phyloP scores from a whole-genome alignment of 2,113 vertebrate species.

The Apistogramma diplotaenia region DNA sequence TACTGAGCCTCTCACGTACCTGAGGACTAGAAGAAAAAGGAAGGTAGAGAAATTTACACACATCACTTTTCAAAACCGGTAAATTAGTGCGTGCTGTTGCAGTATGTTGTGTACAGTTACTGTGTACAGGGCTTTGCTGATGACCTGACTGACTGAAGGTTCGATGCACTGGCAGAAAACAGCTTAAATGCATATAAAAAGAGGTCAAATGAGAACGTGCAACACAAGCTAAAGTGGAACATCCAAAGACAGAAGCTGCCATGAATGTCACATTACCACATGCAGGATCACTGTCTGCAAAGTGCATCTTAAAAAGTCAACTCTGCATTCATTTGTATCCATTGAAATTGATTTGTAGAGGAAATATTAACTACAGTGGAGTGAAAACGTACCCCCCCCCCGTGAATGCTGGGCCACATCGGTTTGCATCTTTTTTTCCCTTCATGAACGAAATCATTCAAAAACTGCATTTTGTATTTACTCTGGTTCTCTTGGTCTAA shows the following conservation, averaged over 20 bases:
- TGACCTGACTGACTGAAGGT: not conserved
- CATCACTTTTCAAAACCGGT: conserved; percentile 38
- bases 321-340: not conserved
- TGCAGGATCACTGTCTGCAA: not conserved
- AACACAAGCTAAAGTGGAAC: not conserved
- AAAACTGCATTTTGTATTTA: too few species aligned
- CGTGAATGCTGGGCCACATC: too few species aligned
- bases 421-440: too few species aligned
- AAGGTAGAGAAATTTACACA: not conserved
- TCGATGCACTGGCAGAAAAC: not conserved
- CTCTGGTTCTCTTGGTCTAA: too few species aligned
- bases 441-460: too few species aligned
- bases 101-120: not conserved
- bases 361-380: not conserved
- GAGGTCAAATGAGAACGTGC: not conserved
- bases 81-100: conserved; percentile 11
- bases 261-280: too few species aligned
- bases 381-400: too few species aligned
- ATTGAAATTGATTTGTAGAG: not conserved
- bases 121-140: not conserved
- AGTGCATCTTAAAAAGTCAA: fast-evolving
- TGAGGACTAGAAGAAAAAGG: not conserved
- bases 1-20: too few species aligned
- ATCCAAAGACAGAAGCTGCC: not conserved
- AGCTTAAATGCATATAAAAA: not conserved